Base-by-base conservation (phyloP, 2,888 invertebrate species). In the Drosophila paucipuncta region DNA sequence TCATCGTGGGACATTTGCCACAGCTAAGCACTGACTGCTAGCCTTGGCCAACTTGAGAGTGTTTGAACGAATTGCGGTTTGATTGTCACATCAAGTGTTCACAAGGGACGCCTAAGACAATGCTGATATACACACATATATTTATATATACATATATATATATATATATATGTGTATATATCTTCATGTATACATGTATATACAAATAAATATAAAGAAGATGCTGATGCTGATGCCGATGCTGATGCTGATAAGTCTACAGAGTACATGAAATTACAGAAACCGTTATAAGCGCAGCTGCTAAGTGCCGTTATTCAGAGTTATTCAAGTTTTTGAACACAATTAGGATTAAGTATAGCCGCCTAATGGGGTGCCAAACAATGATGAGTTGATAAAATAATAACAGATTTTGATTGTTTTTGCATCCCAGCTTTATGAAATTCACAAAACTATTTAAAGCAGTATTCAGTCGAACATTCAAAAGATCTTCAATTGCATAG, bases 21-120 rank as follows among this genome's bases (percentile, higher is more conserved):
- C 28, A 31, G 41, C 31, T 9, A 41, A 62, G 41, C 25, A 30
- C 41, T n/a, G 53, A 41, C 62, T 65, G 65, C 59, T 37, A 6
- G 30, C 41, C 30, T 28, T 25, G 25, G 43, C 30, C 58, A 39
- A 47, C 22, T 47, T 37, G 47, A 37, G 41, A 28, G 31, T 50
- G 68, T 53, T 66, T 5, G 25, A 22, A 28, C 55, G 49, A 71
- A 77, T 76, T 39, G 55, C 41, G 53, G 13, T 60, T 76, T 66
- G 71, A 71, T 63, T 66, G 71, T 59, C 65, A 31, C 33, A 60
- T 57, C 47, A 67, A 63, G 41, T 67, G 58, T 28, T 58, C 22
- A 31, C 58, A 33, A 43, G 50, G 61, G 60, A 57, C 22, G 30
- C 43, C 33, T 39, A 55, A 50, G 30, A 31, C 52, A 62, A 54